Base-by-base conservation (phyloP, 2,113 vertebrate species). In the Chloropsis cyanopogon region DNA sequence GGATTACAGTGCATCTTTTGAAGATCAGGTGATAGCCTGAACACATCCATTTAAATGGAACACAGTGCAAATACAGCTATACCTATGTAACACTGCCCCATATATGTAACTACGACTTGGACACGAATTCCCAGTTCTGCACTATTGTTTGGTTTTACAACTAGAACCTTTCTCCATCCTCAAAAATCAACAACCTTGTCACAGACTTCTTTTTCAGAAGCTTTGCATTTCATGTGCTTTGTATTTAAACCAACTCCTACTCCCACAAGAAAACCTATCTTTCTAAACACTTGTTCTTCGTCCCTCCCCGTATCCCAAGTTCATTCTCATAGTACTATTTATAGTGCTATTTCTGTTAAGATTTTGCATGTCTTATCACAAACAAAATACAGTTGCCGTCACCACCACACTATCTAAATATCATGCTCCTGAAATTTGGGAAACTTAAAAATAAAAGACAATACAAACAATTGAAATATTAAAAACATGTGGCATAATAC, bases 251-350 rank as follows among this genome's bases (percentile, higher is more conserved):
- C 29, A 69, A 28, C 18, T 66, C 8, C 47, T 35, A 42, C 2
- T 1, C 10, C 5, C 4, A 68, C 15, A 14, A 3, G 3, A 59
- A 86, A 76, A 46, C 6, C 6, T 14, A 9, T 19, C 2, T 0
- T 90, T 66, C 17, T 60, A 44, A 39, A 3, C 5, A 60, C 28
- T 47, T 73, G 9, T 20, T 78, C 29, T 33, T 76, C 29, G 24
- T 84, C 18, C 33, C 25, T 90, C 39, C 9, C 7, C 5, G 2
- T 41, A 63, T 46, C 84, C 54, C 12, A 61, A 13, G 3, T 14
- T 60, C 28, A n/a, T 54, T 84, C 50, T 63, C 73, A 21, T 1
- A 6, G 9, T 41, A 60, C 15, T 28, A 44, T 22, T 80, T 92
- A 57, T 61, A 1, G 2, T 28, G 9, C 17, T 72, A 26, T 35